These are phyloP conservation scores for Chrysomallon squamiferum DNA, from an alignment of 1,140 invertebrate species.

Conservation along the genomic window DNA sequence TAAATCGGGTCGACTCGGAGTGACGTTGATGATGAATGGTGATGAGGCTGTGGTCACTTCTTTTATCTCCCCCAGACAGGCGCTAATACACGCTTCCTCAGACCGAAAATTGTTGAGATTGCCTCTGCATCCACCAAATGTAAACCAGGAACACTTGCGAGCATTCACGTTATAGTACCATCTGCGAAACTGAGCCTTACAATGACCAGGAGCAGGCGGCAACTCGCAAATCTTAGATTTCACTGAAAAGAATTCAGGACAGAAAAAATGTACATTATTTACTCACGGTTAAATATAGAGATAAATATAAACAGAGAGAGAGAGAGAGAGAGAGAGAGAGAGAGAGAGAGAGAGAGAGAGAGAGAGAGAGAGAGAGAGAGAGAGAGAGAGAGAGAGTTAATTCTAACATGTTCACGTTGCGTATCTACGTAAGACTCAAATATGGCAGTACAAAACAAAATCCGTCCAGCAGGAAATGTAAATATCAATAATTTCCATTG, in stretches of 20 bases:
- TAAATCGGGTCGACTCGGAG: background rate
- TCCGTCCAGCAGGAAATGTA: no score
- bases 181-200: conserved; percentile 68
- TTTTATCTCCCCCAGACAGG: background rate
- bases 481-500: no score
- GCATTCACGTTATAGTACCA: conserved; percentile 68
- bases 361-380: background rate
- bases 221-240: conserved; percentile 34
- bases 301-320: no score
- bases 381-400: no score
- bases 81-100: conserved; percentile 22
- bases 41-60: background rate
- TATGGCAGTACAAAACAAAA: no score
- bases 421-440: no score
- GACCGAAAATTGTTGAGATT: conserved; percentile 73
- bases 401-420: no score
- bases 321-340: background rate
- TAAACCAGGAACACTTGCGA: conserved; percentile 67
- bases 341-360: background rate
- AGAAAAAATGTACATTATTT: no score
- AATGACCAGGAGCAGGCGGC: conserved; percentile 67
- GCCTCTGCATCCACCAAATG: conserved; percentile 73
- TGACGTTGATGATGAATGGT: background rate
- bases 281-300: background rate
- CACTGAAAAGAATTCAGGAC: conserved; percentile 13